Conservation (phyloP, 2,113 vertebrate genomes). For the Microcebus lehilahytsara region DNA sequence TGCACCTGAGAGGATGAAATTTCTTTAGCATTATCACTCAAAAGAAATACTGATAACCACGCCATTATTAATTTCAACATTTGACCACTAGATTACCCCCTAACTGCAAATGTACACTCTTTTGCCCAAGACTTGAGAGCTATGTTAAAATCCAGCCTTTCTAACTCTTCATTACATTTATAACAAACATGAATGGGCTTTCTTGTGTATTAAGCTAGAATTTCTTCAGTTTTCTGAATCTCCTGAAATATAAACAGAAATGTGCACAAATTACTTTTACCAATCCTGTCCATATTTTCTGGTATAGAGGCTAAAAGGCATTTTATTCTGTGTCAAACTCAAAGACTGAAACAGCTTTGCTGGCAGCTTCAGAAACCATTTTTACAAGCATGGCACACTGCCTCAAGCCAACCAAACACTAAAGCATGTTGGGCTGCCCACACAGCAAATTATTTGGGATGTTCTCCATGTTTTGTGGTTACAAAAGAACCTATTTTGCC, state of each 20-base stretch:
- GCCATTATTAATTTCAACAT: conserved; percentile 18
- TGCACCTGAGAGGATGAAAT: neutral
- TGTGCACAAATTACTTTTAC: neutral
- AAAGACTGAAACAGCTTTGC: conserved; percentile 57
- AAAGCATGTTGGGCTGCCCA: conserved; percentile 58
- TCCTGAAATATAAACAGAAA: conserved; percentile 17
- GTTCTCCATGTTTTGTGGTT: conserved; percentile 67
- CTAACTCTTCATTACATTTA: neutral
- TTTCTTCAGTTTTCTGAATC: conserved; percentile 12
- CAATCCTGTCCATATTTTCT: conserved; percentile 17
- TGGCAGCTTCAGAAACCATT: conserved; percentile 54
- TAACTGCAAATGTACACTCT: neutral
- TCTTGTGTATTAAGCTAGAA: neutral
- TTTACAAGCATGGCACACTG: conserved; percentile 52
- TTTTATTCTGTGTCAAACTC: conserved; percentile 51
- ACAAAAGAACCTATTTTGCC: conserved; percentile 57
- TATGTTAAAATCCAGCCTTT: conserved; percentile 5
- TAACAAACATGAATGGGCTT: neutral
- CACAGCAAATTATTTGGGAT: conserved; percentile 74
- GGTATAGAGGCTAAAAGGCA: conserved; percentile 8
- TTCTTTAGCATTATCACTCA: conserved; percentile 17
- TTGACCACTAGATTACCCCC: neutral
- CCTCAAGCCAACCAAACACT: conserved; percentile 59
- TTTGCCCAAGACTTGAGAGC: neutral
- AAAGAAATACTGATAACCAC: neutral